Evolutionary conservation across 1,140 invertebrate species (phyloP).

Genomic region (Aphidius gifuensis): DNA sequence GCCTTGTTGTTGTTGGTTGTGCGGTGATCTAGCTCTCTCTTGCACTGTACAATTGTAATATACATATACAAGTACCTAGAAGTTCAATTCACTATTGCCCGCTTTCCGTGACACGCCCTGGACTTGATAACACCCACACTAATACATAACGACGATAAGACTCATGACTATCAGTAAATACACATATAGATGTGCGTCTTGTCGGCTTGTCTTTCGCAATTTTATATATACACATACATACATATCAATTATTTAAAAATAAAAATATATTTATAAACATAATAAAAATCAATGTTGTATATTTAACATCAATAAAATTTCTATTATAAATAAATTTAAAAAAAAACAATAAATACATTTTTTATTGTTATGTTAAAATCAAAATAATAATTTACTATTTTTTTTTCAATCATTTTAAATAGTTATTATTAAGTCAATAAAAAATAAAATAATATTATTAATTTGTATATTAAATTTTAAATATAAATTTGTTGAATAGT

Average conservation of each 20-base stretch:
- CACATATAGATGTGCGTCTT: constrained; percentile 50
- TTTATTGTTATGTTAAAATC: too few species aligned
- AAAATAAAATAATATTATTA: too few species aligned
- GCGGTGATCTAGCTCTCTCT: constrained; percentile 15
- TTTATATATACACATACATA: background rate
- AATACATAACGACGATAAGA: constrained; percentile 41
- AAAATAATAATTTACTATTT: too few species aligned
- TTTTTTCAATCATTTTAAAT: too few species aligned
- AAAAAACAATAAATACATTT: too few species aligned
- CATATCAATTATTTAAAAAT: background rate
- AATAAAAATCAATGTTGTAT: too few species aligned
- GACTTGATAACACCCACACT: constrained; percentile 53
- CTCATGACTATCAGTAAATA: constrained; percentile 20
- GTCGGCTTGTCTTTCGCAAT: constrained; percentile 41
- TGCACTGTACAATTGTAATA: background rate
- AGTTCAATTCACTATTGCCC: constrained; percentile 7
- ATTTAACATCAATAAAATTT: too few species aligned
- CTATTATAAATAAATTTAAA: too few species aligned
- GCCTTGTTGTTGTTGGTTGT: constrained; percentile 14
- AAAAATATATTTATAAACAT: background rate
- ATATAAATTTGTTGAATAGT: too few species aligned
- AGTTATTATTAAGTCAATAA: too few species aligned
- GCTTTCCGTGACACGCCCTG: constrained; percentile 46
- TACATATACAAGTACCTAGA: background rate
- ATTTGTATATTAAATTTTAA: too few species aligned